Evolutionary conservation across 1,140 invertebrate genomes (phyloP), one percentile per base, ranked within the genome.

Genomic region (Berghia stephanieae): DNA sequence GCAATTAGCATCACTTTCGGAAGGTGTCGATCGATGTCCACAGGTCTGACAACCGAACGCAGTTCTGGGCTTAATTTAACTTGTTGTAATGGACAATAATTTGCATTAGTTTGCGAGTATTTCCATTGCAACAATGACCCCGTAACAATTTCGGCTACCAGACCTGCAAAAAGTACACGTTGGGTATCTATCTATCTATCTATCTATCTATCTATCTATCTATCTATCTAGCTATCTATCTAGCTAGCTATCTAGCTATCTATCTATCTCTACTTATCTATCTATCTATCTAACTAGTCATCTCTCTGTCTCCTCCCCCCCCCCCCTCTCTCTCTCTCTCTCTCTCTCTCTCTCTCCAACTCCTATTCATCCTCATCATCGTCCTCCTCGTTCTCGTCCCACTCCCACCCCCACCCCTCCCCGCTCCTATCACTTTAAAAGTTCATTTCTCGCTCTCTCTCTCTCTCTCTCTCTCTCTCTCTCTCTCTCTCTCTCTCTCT

Each of bases 131-230:
- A n/a, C n/a, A n/a, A n/a, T n/a, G n/a, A n/a, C n/a, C n/a, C n/a
- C n/a, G n/a, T n/a, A n/a, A n/a, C n/a, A n/a, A n/a, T n/a, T n/a
- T n/a, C n/a, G n/a, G n/a, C n/a, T n/a, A n/a, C n/a, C n/a, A n/a
- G n/a, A n/a, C n/a, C n/a, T n/a, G n/a, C n/a, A n/a, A n/a, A n/a
- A n/a, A n/a, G n/a, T n/a, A n/a, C n/a, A n/a, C n/a, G n/a, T n/a
- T n/a, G n/a, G n/a, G n/a, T 78, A 34, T 74, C 38, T 78, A 18
- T 63, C 27, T 73, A 21, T 74, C 21, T 78, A 1, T 74, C 21
- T 73, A 8, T 74, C n/a, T 74, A 21, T 78, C 16, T 74, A n/a
- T 67, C 55, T 78, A 34, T 78, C 36, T 49, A 36, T 49, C 16
- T 76, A 24, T 49, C 31, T 68, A 40, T 76, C 27, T 76, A 13